Evolutionary conservation across 1,140 invertebrate species (phyloP), one percentile per base, ranked within the genome.

Genomic region (Rhynchophorus ferrugineus): DNA sequence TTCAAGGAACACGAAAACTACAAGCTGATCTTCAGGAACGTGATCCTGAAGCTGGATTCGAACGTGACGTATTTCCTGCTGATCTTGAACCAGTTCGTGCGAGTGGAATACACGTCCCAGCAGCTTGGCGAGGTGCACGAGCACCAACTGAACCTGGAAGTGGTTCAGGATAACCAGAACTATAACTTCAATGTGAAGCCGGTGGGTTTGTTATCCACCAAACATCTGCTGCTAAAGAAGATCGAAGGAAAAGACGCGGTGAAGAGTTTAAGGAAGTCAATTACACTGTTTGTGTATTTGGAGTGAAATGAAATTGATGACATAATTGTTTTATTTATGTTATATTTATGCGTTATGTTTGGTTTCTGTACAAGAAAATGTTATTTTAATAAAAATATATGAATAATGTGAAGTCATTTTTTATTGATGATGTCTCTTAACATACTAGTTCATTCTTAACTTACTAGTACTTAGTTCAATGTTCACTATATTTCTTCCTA

Each of bases 281-380:
- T 55, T 11, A 19, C 49, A 38, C 33, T 55, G 18, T 55, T 49
- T 19, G 53, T 55, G 13, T 49, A 55, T 34, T 55, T 55, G 49
- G 53, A 55, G 38, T 24, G 44, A n/a, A 34, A 44, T 24, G 17
- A 41, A 41, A 41, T 41, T 6, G 14, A 16, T 3, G 2, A 13
- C 14, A 13, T 16, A 33, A n/a, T n/a, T 33, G 29, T 33, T 33
- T 33, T 33, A 33, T 6, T 11, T 6, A 33, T 6, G 5, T n/a
- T n/a, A n/a, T n/a, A n/a, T n/a, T n/a, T n/a, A n/a, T n/a, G n/a
- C n/a, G n/a, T n/a, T n/a, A n/a, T n/a, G n/a, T n/a, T n/a, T n/a
- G n/a, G n/a, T n/a, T n/a, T n/a, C n/a, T n/a, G n/a, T n/a, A n/a
- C n/a, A n/a, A n/a, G n/a, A n/a, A n/a, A n/a, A n/a, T n/a, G n/a